phyloP scores from a whole-genome alignment of 2,113 vertebrate species.

The Chloebia gouldiae region DNA sequence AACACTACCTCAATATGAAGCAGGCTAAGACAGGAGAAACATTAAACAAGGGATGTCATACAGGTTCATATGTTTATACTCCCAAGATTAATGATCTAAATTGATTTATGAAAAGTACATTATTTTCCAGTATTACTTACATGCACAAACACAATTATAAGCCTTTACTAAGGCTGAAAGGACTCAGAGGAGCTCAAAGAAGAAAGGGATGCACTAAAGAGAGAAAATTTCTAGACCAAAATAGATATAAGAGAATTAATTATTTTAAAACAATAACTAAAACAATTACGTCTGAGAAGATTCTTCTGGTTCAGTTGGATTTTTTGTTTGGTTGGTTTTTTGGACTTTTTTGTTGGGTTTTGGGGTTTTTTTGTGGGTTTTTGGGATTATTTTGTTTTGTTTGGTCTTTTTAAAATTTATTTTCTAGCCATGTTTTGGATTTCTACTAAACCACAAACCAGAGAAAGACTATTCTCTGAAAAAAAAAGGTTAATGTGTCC shows the following conservation, averaged over 20 bases:
- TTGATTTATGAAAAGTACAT: not conserved
- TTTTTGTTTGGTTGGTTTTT: not conserved
- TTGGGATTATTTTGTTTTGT: not conserved
- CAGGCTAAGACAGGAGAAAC: not conserved
- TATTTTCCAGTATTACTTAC: not conserved
- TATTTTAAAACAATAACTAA: not conserved
- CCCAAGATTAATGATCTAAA: not conserved
- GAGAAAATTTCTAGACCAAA: not conserved
- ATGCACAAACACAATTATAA: not conserved
- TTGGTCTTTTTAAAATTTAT: not conserved
- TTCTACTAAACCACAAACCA: not conserved
- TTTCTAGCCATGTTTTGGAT: not conserved
- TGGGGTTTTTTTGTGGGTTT: too few species aligned
- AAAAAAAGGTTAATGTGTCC: not conserved
- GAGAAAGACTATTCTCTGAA: not conserved
- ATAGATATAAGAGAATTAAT: not conserved
- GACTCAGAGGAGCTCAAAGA: not conserved
- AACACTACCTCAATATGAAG: not conserved
- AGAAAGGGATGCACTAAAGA: not conserved
- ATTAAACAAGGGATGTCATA: not conserved
- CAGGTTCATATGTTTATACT: not conserved
- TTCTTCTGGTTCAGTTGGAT: not conserved
- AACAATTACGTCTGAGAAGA: not conserved
- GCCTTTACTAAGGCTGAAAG: not conserved
- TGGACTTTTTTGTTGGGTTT: not conserved